Base-by-base conservation (phyloP, 1,140 invertebrate genomes). In the Asobara japonica region DNA sequence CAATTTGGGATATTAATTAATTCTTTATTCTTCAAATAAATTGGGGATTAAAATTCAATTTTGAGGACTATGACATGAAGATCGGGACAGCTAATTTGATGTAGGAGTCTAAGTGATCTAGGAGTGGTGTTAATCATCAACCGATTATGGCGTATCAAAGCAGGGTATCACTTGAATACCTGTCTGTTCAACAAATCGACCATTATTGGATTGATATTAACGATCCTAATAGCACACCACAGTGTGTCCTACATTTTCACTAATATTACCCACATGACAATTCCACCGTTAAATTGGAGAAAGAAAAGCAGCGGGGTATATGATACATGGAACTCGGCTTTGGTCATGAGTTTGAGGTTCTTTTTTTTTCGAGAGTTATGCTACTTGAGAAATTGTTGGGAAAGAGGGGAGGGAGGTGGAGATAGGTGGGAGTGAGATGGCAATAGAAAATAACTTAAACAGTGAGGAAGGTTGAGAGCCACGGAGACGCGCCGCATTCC, bases 401-500 rank as follows among this genome's bases (percentile, higher is more conserved):
- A 16, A 30, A n/a, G 65, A 16, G 18, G 20, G 25, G 7, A 31
- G 41, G 48, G 38, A 13, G 62, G 62, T 20, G 62, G 45, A 60
- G 36, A 31, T 36, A 13, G 11, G 27, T 8, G 65, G 22, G 31
- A 38, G 22, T 31, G 72, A 7, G 36, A 38, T 8, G 65, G 33
- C 6, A 11, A 62, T 3, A 30, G 41, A 64, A 27, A 29, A 48
- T 65, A 45, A 71, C 31, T 25, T 51, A 61, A 36, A 56, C 25
- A 29, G n/a, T 45, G 10, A 65, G 38, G 33, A 30, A 18, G 38
- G 72, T 74, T 80, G 79, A 80, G 79, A 64, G 70, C 67, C 79
- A 72, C 79, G 79, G 79, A 33, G 51, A 33, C 70, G 73, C 73
- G 73, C 76, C 77, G 78, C 79, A 76, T 80, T 80, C 77, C 77